Evolutionary conservation across 92 coral and sea anemone genomes (phyloP), one percentile per base, ranked within the genome.

Genomic region (Parazoanthus darwini): DNA sequence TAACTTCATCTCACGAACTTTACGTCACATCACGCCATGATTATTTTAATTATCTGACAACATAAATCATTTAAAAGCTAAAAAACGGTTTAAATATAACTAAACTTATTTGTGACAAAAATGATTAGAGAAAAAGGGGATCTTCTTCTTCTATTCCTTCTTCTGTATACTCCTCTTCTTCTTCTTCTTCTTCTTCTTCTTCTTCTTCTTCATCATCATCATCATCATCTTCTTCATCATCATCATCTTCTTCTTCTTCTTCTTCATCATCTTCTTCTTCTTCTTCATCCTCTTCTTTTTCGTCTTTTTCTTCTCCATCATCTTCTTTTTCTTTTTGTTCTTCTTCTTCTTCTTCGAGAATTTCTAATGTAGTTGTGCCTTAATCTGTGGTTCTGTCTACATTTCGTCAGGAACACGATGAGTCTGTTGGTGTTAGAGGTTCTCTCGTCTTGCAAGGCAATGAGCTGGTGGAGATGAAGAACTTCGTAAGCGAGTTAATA

Each of bases 391-490:
- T 46, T 46, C 33, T 29, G 33, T 29, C 33, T 29, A 29, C 58
- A 51, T 8, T 74, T 39, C 18, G 4, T 22, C 10, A 74, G 78
- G 38, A 8, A 3, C 5, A 0, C 23, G n/a, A 2, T 7, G 4
- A 33, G 1, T 74, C 78, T 74, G 42, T 20, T 22, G 25, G 78
- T 20, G 39, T 13, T 5, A 74, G 78, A 35, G 78, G 78, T 29
- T 2, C 78, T 11, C 16, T 22, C 10, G 22, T 26, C 39, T 14
- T 74, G 43, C 18, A 9, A 74, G 78, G 78, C 78, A 8, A 39
- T 29, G 78, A 74, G 7, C 44, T 74, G 42, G 42, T 74, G 36
- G 78, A 74, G 43, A 74, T 74, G 44, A 74, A 74, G 78, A 74
- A 42, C 22, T 74, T 74, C 39, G 78, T 74, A n/a, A 74, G 78